These are phyloP conservation scores for Ctenicera cuprea DNA, from an alignment of 2,888 invertebrate genomes.

Conservation along the genomic window DNA sequence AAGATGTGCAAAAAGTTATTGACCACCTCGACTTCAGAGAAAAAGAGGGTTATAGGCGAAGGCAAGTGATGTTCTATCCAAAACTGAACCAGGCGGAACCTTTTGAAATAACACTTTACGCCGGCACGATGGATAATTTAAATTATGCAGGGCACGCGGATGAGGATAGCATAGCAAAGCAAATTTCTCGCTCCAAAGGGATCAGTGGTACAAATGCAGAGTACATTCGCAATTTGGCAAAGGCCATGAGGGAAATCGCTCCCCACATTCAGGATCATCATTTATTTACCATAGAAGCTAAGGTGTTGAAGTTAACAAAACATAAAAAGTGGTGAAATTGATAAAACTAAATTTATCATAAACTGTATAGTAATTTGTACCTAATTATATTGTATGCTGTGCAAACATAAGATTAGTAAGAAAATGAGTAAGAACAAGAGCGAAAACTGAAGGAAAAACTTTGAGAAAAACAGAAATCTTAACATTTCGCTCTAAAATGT, in stretches of 20 bases:
- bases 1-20: constrained; percentile 82
- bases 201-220: constrained; percentile 94
- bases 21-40: constrained; percentile 92
- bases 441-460: too few species aligned
- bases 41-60: constrained; percentile 91
- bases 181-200: constrained; percentile 84
- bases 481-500: too few species aligned
- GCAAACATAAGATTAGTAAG: too few species aligned
- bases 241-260: constrained; percentile 84
- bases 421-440: too few species aligned
- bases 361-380: background rate
- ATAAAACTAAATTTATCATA: background rate
- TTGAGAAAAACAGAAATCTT: too few species aligned
- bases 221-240: constrained; percentile 90
- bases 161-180: constrained; percentile 85
- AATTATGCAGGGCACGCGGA: constrained; percentile 82
- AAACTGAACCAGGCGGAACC: constrained; percentile 72
- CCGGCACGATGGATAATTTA: constrained; percentile 88
- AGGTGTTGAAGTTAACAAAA: constrained; percentile 72
- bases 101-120: constrained; percentile 85
- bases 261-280: constrained; percentile 86
- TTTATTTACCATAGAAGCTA: constrained; percentile 82
- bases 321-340: background rate
- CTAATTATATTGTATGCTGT: too few species aligned
- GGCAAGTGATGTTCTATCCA: constrained; percentile 84